Evolutionary conservation across 2,888 invertebrate genomes (phyloP).

Genomic region (Ischnura elegans): DNA sequence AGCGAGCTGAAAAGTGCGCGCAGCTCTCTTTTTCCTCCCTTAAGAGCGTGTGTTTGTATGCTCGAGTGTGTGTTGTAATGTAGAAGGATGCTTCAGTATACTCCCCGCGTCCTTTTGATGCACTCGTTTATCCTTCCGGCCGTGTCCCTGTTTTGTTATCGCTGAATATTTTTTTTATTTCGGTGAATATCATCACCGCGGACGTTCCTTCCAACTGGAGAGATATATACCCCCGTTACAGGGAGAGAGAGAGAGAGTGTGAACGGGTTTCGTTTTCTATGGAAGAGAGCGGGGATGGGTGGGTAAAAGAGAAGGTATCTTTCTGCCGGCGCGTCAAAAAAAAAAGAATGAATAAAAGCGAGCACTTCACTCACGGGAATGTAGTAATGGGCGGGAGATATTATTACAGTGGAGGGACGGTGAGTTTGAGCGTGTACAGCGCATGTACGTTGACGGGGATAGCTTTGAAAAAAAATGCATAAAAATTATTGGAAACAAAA

Average conservation of each 20-base stretch:
- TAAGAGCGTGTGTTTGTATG: neutral
- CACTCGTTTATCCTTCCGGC: neutral
- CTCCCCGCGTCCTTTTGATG: slow-evolving; percentile 22
- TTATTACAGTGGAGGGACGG: neutral
- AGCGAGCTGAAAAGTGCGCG: too few relatives aligned
- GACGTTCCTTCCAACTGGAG: neutral
- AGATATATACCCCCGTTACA: neutral
- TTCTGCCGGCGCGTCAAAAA: slow-evolving; percentile 32
- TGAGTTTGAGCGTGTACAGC: neutral
- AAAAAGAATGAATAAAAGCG: too few relatives aligned
- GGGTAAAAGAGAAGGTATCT: neutral
- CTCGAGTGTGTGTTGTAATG: neutral
- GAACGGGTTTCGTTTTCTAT: neutral
- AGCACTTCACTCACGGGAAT: slow-evolving; percentile 13
- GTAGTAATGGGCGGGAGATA: neutral
- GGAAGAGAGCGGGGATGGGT: too few relatives aligned
- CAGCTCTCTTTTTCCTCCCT: too few relatives aligned
- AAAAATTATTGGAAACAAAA: slow-evolving; percentile 26
- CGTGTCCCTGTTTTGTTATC: neutral
- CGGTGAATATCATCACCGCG: neutral
- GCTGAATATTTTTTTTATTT: neutral
- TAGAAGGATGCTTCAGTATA: neutral
- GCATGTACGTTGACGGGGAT: neutral
- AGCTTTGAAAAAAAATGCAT: neutral
- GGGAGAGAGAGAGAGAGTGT: neutral